phyloP scores from a whole-genome alignment of 2,888 invertebrate species.

The Falcaria lacertinaria region DNA sequence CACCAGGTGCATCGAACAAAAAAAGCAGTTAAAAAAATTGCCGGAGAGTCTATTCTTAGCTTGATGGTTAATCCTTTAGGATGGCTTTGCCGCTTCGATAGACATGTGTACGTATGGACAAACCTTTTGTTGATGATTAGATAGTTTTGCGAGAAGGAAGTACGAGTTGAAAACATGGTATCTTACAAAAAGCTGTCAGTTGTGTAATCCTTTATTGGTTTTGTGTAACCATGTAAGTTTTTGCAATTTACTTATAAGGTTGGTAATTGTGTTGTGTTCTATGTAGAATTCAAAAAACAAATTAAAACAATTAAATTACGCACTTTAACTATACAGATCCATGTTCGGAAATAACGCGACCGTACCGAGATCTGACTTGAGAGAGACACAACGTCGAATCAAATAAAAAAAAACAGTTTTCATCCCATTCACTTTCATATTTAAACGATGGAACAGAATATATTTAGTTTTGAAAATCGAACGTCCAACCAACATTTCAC shows the following conservation, averaged over 20 bases:
- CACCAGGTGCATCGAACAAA: conserved; percentile 57
- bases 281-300: no score
- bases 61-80: conserved; percentile 48
- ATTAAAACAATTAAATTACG: no score
- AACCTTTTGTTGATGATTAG: conserved; percentile 30
- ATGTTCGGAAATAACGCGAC: no score
- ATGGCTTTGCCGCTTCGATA: conserved; percentile 36
- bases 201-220: background rate
- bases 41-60: conserved; percentile 17
- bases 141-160: background rate
- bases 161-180: background rate
- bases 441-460: background rate
- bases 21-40: conserved; percentile 38
- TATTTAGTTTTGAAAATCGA: background rate
- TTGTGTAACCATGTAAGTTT: background rate
- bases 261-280: no score
- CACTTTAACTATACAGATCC: no score
- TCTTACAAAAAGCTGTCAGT: background rate
- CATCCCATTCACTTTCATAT: no score
- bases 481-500: background rate
- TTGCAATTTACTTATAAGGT: background rate
- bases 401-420: no score
- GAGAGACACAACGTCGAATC: no score
- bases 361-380: no score
- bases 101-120: conserved; percentile 64